Base-by-base conservation (phyloP, 2,113 vertebrate species). In the Scartelaos histophorus region DNA sequence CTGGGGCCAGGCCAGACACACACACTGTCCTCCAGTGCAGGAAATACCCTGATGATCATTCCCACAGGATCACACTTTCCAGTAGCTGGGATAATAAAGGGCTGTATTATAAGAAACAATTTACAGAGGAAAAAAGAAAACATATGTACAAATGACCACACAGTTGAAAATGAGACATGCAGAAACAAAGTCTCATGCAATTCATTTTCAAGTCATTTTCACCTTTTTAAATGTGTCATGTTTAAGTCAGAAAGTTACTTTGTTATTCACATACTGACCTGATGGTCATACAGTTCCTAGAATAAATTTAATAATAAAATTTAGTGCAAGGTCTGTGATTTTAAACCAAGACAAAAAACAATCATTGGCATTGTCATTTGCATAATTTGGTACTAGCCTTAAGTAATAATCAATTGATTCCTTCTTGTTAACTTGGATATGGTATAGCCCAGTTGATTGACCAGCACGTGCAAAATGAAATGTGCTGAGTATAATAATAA, bases 21-120 rank as follows among this genome's bases (percentile, higher is more conserved):
- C 93, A 95, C 66, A 69, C 25, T 46, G 64, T 64, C 54, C 17
- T 24, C 47, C 16, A 73, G 78, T 91, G 90, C 54, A 94, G 95
- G 93, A 71, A 74, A 65, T 94, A 86, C 87, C 90, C 91, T 91
- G 69, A 78, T 94, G 93, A 93, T 92, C 94, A 96, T 92, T 93
- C 95, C 81, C 83, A 74, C 45, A 73, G 83, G 80, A 80, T 35
- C n/a, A 51, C 38, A 51, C 74, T 69, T 76, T 51, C 38, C 68
- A 75, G 74, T 74, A 66, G 73, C 45, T 70, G 49, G 67, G 78
- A 69, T 80, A 70, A 80, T 61, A 72, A 71, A 58, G 21, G 67
- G 45, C 5, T 67, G 46, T 53, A 80, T 53, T 13, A 73, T 60
- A 29, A 75, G 80, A 68, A 74, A 67, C 58, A 65, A 64, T 81